These are phyloP conservation scores for Sepiola atlantica DNA, from an alignment of 2,888 invertebrate genomes.

Conservation along the genomic window DNA sequence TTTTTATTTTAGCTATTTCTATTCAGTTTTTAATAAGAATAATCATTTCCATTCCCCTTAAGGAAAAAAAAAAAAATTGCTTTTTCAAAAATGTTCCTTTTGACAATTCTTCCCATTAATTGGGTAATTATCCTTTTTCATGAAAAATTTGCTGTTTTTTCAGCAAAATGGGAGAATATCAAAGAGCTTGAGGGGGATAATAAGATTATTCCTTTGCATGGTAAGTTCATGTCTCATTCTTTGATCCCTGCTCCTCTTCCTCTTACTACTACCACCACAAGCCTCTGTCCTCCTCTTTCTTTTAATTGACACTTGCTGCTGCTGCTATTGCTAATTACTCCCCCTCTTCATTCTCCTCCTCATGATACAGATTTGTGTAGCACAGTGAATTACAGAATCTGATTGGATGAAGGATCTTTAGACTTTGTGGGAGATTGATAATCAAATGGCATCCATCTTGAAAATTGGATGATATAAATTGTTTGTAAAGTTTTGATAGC, in stretches of 20 bases:
- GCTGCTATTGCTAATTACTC: neutral
- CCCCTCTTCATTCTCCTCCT: neutral
- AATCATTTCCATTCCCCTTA: neutral
- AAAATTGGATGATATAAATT: neutral
- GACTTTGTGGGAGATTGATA: neutral
- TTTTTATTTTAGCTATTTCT: neutral
- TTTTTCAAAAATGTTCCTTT: neutral
- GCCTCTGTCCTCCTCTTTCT: neutral
- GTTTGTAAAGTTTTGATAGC: neutral
- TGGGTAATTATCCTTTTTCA: conserved; percentile 23
- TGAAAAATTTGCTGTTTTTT: conserved; percentile 33
- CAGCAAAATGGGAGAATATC: conserved; percentile 47
- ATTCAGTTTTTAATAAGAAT: conserved; percentile 32
- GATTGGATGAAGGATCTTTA: neutral
- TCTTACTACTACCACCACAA: neutral
- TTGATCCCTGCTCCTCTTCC: neutral
- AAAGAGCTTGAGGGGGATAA: conserved; percentile 46
- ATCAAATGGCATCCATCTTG: neutral
- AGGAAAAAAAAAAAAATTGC: neutral
- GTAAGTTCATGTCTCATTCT: conserved; percentile 41
- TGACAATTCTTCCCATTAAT: neutral
- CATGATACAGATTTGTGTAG: neutral
- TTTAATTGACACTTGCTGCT: neutral
- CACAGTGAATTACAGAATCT: neutral
- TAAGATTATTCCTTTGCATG: conserved; percentile 41